Evolutionary conservation across 2,888 invertebrate genomes (phyloP), one percentile per base, ranked within the genome.

Genomic region (Erebia ligea): DNA sequence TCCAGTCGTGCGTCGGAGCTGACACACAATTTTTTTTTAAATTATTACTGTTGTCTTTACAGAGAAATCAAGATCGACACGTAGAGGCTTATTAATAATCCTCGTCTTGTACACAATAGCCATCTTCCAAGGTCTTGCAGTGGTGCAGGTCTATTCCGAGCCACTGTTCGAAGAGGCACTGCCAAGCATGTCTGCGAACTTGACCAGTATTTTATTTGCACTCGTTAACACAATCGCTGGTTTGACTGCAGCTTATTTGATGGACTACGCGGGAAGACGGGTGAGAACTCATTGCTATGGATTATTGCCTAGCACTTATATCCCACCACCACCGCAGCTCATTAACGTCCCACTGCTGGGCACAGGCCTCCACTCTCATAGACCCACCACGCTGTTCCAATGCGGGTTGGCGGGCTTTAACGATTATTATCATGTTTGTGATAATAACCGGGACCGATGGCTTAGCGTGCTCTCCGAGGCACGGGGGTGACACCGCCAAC

Each of bases 61-160:
- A 91, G 91, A 79, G 73, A 86, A 85, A 73, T 89, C 88, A 3
- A 79, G 79, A 0, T 84, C 90, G 1, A 85, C 88, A 0, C 86
- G 87, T 0, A 80, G 80, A 2, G 87, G 86, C 0, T 74, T 91
- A 8, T 13, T 79, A 3, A 73, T 88, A 0, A 76, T 76, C 1
- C 15, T 88, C 0, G 76, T 77, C 0, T 70, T 90, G 8, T 79
- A 84, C 71, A 82, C 84, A 0, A 78, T 84, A 0, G 78, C 85
- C 13, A 81, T 88, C n/a, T 88, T 88, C 77, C 90, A 91, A 83
- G 91, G 91, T 0, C 69, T 90, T 0, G 79, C 88, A 0, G 85
- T 85, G 0, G 77, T 91, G 1, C 88, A 90, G 73, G 91, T 91
- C 17, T 91, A 89, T 73, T 88, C 91, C 0, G 86, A 86, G 45